Percentiles rank a stretch among this genome's conserved stretches.
Evolutionary conservation across 2,797 vertebrate genomes (phyloP).

Genomic region (Telmatherina bonti): DNA sequence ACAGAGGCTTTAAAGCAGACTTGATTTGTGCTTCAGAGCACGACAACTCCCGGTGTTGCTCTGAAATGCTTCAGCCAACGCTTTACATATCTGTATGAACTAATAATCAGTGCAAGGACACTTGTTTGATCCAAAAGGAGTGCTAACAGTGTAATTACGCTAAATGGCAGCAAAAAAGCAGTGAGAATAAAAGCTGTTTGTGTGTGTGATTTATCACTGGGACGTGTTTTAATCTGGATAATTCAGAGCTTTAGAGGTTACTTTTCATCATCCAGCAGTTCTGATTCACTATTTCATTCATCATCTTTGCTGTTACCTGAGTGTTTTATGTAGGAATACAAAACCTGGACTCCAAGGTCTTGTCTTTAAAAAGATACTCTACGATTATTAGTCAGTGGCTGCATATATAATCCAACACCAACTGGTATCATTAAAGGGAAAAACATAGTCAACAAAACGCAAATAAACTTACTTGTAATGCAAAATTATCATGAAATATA

Average conservation of each 20-base stretch:
- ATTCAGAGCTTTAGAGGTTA: slow-evolving; percentile 31
- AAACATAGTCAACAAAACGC: too few species aligned
- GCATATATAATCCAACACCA: too few species aligned
- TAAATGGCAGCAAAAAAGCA: slow-evolving; percentile 46
- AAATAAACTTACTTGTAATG: too few species aligned
- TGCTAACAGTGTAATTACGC: slow-evolving; percentile 66
- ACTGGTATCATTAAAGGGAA: too few species aligned
- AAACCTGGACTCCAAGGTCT: slow-evolving; percentile 3
- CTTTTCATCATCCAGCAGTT: slow-evolving; percentile 34
- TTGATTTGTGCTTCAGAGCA: slow-evolving; percentile 48
- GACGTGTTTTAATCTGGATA: slow-evolving; percentile 31
- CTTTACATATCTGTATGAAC: slow-evolving; percentile 51
- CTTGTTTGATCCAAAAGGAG: slow-evolving; percentile 64
- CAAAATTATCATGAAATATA: too few species aligned
- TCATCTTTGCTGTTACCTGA: slow-evolving; percentile 5
- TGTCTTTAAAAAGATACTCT: neutral
- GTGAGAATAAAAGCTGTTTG: slow-evolving; percentile 62
- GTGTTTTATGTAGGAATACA: slow-evolving; percentile 3
- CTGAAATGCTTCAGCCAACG: slow-evolving; percentile 34
- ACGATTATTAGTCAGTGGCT: neutral
- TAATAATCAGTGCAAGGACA: slow-evolving; percentile 61
- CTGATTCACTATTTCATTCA: slow-evolving; percentile 34
- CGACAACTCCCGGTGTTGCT: slow-evolving; percentile 39
- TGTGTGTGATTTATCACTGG: slow-evolving; percentile 16
- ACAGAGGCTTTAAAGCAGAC: slow-evolving; percentile 36